phyloP scores from a whole-genome alignment of 2,888 invertebrate species.

The Prosapia bicincta region DNA sequence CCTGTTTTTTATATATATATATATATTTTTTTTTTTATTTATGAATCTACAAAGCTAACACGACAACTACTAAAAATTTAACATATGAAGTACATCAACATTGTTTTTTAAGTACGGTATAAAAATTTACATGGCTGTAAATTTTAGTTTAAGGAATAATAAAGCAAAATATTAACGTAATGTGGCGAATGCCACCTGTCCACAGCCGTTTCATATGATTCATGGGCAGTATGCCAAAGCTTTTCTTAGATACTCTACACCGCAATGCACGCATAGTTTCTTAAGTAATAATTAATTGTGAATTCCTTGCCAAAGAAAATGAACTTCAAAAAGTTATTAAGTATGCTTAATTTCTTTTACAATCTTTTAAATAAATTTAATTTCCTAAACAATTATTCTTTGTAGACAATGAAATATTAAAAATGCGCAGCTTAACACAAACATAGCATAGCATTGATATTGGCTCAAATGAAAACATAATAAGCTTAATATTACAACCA shows the following conservation, averaged over 20 bases:
- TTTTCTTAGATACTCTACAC: background rate
- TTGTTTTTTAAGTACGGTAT: background rate
- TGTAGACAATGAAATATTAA: background rate
- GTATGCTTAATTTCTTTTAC: background rate
- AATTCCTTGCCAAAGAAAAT: background rate
- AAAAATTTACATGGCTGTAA: background rate
- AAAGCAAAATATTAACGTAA: background rate
- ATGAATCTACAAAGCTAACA: background rate
- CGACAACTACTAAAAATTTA: background rate
- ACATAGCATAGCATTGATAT: too few species aligned
- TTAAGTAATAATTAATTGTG: background rate
- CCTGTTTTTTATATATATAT: too few species aligned
- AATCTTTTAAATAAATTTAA: background rate
- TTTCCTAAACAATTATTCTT: background rate
- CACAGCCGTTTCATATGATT: background rate
- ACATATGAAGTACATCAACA: background rate
- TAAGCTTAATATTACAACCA: too few species aligned
- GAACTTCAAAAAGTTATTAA: background rate
- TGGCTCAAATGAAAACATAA: too few species aligned
- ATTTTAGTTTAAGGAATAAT: background rate
- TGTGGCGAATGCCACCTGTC: background rate
- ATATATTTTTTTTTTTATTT: too few species aligned
- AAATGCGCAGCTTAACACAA: background rate
- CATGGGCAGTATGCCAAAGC: background rate
- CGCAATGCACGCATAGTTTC: background rate